Conservation (phyloP, 2,888 invertebrate species). For the Leptopilina drosophilae region DNA sequence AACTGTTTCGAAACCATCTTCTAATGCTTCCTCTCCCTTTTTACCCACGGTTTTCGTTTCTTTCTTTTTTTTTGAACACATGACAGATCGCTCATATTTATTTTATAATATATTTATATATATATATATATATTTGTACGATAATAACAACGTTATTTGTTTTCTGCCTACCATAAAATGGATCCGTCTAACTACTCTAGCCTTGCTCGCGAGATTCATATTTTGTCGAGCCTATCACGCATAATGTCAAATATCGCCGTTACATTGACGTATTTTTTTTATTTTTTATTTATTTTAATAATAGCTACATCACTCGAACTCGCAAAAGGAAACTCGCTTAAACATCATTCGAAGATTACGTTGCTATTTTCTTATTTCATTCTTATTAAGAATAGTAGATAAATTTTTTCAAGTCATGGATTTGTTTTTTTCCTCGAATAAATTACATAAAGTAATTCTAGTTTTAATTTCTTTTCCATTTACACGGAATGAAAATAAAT, state of each 20-base stretch:
- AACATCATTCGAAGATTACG: constrained; percentile 15
- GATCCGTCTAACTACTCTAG: constrained; percentile 73
- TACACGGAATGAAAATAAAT: too few relatives aligned
- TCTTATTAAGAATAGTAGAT: background rate
- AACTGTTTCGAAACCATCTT: constrained; percentile 72
- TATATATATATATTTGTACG: constrained; percentile 70
- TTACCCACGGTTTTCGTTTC: constrained; percentile 56
- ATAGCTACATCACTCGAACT: constrained; percentile 23
- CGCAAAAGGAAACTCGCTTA: constrained; percentile 31
- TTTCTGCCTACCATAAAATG: constrained; percentile 54
- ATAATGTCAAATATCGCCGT: constrained; percentile 67
- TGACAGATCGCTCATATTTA: constrained; percentile 73
- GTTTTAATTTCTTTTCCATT: too few relatives aligned
- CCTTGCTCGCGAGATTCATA: constrained; percentile 74
- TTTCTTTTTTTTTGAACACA: constrained; percentile 71
- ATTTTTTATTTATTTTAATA: constrained; percentile 12
- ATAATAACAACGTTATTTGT: constrained; percentile 67
- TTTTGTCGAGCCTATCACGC: constrained; percentile 72
- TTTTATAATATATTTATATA: constrained; percentile 23
- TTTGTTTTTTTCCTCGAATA: too few relatives aligned
- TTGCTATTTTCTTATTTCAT: background rate
- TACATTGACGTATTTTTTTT: constrained; percentile 58
- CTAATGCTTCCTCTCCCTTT: constrained; percentile 63
- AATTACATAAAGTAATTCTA: too few relatives aligned
- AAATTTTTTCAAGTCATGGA: too few relatives aligned